Conservation (phyloP, 2,797 vertebrate species). For the Adrianichthys oophorus region DNA sequence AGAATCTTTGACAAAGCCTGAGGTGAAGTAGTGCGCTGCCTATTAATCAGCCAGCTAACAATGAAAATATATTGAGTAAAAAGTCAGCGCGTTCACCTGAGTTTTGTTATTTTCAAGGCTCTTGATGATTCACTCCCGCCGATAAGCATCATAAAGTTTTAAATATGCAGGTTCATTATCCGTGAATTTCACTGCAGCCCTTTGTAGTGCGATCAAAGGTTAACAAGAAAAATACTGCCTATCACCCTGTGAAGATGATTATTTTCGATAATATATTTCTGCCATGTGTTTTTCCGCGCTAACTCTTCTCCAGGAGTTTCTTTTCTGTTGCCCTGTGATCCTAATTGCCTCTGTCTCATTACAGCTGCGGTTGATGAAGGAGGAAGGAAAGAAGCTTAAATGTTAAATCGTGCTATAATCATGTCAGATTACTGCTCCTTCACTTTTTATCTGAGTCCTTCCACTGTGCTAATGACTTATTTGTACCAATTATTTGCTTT, state of each 20-base stretch:
- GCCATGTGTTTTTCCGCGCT: conserved; percentile 9
- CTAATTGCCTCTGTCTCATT: conserved; percentile 68
- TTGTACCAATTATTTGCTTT: conserved; percentile 84
- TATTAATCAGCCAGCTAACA: too few species aligned
- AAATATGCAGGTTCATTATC: background rate
- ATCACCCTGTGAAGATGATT: conserved; percentile 1
- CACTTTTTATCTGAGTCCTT: conserved; percentile 75
- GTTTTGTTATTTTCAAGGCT: background rate
- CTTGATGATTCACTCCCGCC: background rate
- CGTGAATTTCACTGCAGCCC: conserved; percentile 1
- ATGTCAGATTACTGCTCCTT: conserved; percentile 81
- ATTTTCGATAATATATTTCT: conserved; percentile 9
- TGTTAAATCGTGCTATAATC: conserved; percentile 58
- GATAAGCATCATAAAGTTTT: background rate
- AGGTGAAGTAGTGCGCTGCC: too few species aligned
- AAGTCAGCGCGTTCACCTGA: background rate
- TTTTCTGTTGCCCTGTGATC: conserved; percentile 55
- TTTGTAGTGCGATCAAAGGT: background rate
- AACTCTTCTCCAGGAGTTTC: conserved; percentile 20
- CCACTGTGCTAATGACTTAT: conserved; percentile 79
- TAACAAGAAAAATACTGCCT: conserved; percentile 1
- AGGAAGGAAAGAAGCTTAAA: conserved; percentile 72
- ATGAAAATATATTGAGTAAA: too few species aligned
- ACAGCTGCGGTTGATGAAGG: conserved; percentile 69
- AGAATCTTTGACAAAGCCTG: too few species aligned